phyloP scores from a whole-genome alignment of 2,888 invertebrate genomes.

The Chouioia cunea region DNA sequence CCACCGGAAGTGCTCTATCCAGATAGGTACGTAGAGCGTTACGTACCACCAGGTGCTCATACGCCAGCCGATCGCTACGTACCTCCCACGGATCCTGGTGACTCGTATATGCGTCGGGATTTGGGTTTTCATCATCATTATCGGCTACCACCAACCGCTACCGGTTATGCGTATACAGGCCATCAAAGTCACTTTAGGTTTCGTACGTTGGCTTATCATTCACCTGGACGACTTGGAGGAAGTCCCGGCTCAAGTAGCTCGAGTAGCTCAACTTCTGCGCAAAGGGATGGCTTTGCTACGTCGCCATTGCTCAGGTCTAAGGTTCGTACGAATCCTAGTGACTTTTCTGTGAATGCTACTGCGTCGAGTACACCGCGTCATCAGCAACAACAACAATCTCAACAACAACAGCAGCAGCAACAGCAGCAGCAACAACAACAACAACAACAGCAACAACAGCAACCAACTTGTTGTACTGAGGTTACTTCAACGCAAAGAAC shows the following conservation, averaged over 20 bases:
- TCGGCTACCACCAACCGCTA: conserved; percentile 70
- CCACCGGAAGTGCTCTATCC: conserved; percentile 66
- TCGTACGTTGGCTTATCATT: conserved; percentile 64
- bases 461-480: conserved; percentile 67
- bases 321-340: conserved; percentile 57
- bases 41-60: conserved; percentile 78
- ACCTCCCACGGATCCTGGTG: conserved; percentile 70
- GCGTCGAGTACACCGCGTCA: conserved; percentile 57
- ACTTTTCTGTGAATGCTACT: conserved; percentile 53
- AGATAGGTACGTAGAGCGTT: conserved; percentile 70
- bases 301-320: conserved; percentile 68
- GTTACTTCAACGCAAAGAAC: conserved; percentile 70
- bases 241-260: conserved; percentile 71
- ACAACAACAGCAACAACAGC: conserved; percentile 7
- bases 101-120: conserved; percentile 74
- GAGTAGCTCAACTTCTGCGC: conserved; percentile 69
- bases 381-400: conserved; percentile 61
- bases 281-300: conserved; percentile 65
- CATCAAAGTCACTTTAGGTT: conserved; percentile 65
- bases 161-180: conserved; percentile 48
- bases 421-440: conserved; percentile 21
- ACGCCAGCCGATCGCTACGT: conserved; percentile 81
- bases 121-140: conserved; percentile 73
- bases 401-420: conserved; percentile 24
- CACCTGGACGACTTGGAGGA: conserved; percentile 63